Percentiles rank a stretch among this genome's conserved stretches.
These are phyloP conservation scores for Caenorhabditis afra DNA, from an alignment of 2,888 invertebrate genomes.

Conservation along the genomic window DNA sequence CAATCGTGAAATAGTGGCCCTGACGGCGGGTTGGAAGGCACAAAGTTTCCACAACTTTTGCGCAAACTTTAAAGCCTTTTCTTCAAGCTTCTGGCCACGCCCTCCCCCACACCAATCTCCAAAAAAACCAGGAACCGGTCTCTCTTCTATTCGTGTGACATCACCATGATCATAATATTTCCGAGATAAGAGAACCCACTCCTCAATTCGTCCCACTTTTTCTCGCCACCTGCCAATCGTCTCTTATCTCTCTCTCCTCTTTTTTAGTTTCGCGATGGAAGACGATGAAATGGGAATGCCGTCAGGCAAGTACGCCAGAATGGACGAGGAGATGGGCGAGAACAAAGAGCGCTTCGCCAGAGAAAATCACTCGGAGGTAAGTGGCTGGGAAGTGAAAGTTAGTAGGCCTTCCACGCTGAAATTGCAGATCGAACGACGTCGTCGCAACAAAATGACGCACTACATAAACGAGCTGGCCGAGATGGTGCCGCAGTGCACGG, in stretches of 20 bases:
- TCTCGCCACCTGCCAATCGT: background rate
- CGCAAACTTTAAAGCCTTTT: no score
- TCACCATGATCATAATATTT: no score
- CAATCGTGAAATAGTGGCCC: background rate
- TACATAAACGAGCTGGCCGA: slow-evolving; percentile 99
- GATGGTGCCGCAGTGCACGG: slow-evolving; percentile 96
- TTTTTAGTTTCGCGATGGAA: slow-evolving; percentile 63
- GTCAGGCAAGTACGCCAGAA: slow-evolving; percentile 71
- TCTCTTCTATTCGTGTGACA: no score
- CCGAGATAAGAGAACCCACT: background rate
- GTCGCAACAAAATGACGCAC: slow-evolving; percentile 99
- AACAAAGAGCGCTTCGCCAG: slow-evolving; percentile 78
- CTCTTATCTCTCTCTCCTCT: no score
- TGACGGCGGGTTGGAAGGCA: no score
- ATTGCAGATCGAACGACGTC: slow-evolving; percentile 91
- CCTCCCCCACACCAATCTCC: no score
- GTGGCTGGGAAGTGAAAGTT: background rate
- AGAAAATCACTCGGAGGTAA: slow-evolving; percentile 78
- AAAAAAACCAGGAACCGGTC: no score
- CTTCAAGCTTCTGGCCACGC: no score
- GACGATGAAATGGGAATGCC: slow-evolving; percentile 71
- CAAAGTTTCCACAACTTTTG: no score
- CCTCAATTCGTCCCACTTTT: background rate
- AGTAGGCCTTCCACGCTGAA: no score
- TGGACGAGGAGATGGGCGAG: slow-evolving; percentile 71